Evolutionary conservation across 2,888 invertebrate species (phyloP), one percentile per base, ranked within the genome.

Genomic region (Elysia crispata): DNA sequence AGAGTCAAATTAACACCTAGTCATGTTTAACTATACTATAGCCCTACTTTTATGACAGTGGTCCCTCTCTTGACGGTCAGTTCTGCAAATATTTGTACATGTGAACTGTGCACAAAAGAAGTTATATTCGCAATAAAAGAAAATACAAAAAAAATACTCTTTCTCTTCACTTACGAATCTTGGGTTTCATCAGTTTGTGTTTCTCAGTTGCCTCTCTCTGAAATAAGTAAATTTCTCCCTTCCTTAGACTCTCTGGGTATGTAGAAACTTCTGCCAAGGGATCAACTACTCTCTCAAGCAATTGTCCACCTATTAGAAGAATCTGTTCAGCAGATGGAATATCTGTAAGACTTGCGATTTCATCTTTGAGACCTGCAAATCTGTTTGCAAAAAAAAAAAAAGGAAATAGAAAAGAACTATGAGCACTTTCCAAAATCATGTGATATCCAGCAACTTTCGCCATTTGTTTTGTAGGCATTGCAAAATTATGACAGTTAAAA

Each of bases 251-350:
- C 60, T 81, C 80, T 8, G 88, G 87, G 77, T 86, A 87, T 11
- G 81, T 75, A 11, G 83, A 25, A 11, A 88, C 78, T 50, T 81
- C 77, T 20, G 69, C 79, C 23, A 75, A 82, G 0, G 82, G 81
- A 30, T 86, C 86, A 6, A 89, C 76, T 0, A 87, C 73, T 30
- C 87, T 85, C 73, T 82, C 83, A n/a, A 89, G 73, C 11, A 82
- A 82, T 25, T 83, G 79, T 31, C 85, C 84, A 60, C 86, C 87
- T 30, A 84, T 84, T 54, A 89, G 75, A 25, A 89, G 76, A 50
- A 89, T 79, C 81, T 89, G 89, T 57, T 86, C 82, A 0, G 83
- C 75, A 0, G 87, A 85, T 0, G 85, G 83, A 54, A 87, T 83
- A 33, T 88, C 88, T 6, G 88, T 87, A 20, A 83, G 77, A 15